Conservation (phyloP, 1,140 invertebrate species). For the Hyles vespertilio region DNA sequence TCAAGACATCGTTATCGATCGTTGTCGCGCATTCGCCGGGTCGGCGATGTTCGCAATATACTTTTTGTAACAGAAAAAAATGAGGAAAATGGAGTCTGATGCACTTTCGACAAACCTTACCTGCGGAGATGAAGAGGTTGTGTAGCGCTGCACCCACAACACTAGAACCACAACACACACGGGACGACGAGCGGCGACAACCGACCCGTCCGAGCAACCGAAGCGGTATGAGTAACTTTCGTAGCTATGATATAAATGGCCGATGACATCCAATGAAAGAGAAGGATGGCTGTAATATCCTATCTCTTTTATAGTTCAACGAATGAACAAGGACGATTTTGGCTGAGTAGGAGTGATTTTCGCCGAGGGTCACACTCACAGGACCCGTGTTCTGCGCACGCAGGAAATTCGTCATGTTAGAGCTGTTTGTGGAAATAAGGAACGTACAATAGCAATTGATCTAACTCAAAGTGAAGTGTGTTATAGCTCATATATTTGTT, state of each 20-base stretch:
- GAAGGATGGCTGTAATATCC: constrained; percentile 28
- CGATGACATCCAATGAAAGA: constrained; percentile 51
- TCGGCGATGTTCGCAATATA: constrained; percentile 44
- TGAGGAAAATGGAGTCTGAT: constrained; percentile 4
- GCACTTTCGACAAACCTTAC: constrained; percentile 31
- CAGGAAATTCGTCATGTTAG: constrained; percentile 32
- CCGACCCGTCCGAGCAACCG: constrained; percentile 54
- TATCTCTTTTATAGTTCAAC: constrained; percentile 26
- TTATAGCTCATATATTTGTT: too few relatives aligned
- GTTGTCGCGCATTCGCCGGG: constrained; percentile 44
- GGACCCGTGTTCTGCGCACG: constrained; percentile 52
- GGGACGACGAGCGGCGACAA: constrained; percentile 60
- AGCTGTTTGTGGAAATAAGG: too few relatives aligned
- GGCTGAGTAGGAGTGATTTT: constrained; percentile 29
- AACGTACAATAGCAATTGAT: too few relatives aligned
- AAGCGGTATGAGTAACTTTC: constrained; percentile 59
- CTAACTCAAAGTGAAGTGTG: too few relatives aligned
- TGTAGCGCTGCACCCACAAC: constrained; percentile 55
- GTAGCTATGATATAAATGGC: constrained; percentile 54
- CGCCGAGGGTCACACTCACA: constrained; percentile 37
- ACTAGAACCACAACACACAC: constrained; percentile 67
- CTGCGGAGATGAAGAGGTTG: constrained; percentile 42
- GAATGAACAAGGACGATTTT: constrained; percentile 27
- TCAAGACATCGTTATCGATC: constrained; percentile 70
- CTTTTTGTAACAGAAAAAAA: constrained; percentile 43